Evolutionary conservation across 1,140 invertebrate species (phyloP).

Genomic region (Bombyx mandarina): DNA sequence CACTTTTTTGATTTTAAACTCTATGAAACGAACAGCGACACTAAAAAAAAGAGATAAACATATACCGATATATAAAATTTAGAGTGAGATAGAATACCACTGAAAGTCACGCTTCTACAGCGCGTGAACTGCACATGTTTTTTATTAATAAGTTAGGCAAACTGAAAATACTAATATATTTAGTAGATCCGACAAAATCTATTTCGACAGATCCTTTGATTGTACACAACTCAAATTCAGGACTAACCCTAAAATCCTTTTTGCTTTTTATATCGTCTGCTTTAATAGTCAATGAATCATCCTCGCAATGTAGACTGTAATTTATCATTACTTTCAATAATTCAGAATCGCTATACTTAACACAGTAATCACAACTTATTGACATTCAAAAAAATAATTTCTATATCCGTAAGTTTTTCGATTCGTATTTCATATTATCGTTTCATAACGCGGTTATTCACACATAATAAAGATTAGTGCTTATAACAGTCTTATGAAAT

Average conservation of each 20-base stretch:
- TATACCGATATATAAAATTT: too few relatives aligned
- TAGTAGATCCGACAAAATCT: not conserved
- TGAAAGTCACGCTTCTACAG: too few relatives aligned
- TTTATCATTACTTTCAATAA: not conserved
- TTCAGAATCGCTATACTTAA: not conserved
- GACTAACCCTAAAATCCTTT: not conserved
- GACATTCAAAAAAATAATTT: constrained; percentile 5
- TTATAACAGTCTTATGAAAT: not conserved
- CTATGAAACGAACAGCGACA: too few relatives aligned
- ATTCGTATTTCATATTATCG: constrained; percentile 2
- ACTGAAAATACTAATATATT: not conserved
- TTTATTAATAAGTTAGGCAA: too few relatives aligned
- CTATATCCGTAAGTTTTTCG: constrained; percentile 4
- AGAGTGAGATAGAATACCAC: too few relatives aligned
- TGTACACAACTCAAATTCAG: not conserved
- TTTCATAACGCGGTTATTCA: not conserved
- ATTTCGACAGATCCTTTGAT: not conserved
- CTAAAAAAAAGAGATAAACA: too few relatives aligned
- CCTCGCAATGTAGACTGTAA: not conserved
- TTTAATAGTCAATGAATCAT: not conserved
- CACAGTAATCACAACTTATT: not conserved
- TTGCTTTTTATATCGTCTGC: not conserved
- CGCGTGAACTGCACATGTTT: too few relatives aligned
- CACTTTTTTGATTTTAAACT: too few relatives aligned
- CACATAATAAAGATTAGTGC: not conserved